phyloP scores from a whole-genome alignment of 2,888 invertebrate species.

The Drosophila anomalata region DNA sequence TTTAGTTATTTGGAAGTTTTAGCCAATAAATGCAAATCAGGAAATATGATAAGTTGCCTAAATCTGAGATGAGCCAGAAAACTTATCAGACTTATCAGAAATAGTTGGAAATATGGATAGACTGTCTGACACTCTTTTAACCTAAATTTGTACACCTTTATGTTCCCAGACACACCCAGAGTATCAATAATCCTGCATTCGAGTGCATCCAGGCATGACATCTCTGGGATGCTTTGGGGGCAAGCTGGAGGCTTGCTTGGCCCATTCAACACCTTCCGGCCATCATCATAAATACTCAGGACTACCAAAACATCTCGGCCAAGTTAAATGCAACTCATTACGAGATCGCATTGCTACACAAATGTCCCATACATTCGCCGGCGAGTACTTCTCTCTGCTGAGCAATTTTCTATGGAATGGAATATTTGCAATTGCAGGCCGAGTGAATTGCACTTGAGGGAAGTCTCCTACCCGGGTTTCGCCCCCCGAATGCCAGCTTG shows the following conservation, averaged over 20 bases:
- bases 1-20: slow-evolving; percentile 27
- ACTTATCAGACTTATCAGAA: too few relatives aligned
- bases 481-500: slow-evolving; percentile 51
- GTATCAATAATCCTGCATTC: slow-evolving; percentile 31
- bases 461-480: neutral
- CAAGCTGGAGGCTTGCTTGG: slow-evolving; percentile 1
- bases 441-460: slow-evolving; percentile 55
- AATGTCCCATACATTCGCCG: slow-evolving; percentile 20
- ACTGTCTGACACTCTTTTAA: neutral
- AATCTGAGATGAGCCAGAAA: neutral
- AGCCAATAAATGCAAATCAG: slow-evolving; percentile 35
- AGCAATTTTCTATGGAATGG: slow-evolving; percentile 72
- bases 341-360: slow-evolving; percentile 50
- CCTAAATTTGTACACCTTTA: neutral
- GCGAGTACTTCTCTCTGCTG: slow-evolving; percentile 52
- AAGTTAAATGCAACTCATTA: slow-evolving; percentile 74
- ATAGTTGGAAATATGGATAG: too few relatives aligned
- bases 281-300: slow-evolving; percentile 36
- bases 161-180: neutral
- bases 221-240: slow-evolving; percentile 1
- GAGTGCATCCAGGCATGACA: slow-evolving; percentile 18
- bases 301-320: slow-evolving; percentile 39
- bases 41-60: slow-evolving; percentile 10
- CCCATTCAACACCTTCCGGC: slow-evolving; percentile 53
- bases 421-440: slow-evolving; percentile 64